Evolutionary conservation across 2,888 invertebrate genomes (phyloP).

Genomic region (Metopia argyrocephala): DNA sequence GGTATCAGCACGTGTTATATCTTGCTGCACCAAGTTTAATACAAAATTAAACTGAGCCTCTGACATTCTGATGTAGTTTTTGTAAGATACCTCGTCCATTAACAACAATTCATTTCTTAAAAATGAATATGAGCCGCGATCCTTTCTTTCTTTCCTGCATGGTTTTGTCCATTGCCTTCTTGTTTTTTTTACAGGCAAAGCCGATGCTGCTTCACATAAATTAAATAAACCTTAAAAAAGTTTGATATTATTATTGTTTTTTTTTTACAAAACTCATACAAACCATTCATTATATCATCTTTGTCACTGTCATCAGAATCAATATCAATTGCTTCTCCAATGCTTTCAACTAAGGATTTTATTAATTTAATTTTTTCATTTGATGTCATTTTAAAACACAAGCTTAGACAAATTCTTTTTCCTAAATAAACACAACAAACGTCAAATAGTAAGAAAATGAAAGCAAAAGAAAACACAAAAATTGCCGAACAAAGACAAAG

Average conservation of each 20-base stretch:
- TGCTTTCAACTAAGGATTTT: slow-evolving; percentile 5
- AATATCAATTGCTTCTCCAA: background rate
- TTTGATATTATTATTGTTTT: background rate
- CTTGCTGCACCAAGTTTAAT: background rate
- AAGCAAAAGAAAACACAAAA: no score
- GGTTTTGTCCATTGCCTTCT: no score
- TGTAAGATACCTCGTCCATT: no score
- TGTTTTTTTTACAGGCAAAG: no score
- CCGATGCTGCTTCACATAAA: background rate
- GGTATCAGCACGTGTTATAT: background rate
- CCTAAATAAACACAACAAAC: no score
- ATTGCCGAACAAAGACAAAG: no score
- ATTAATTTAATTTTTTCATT: slow-evolving; percentile 2
- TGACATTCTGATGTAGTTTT: background rate
- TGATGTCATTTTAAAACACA: no score
- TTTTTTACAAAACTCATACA: background rate
- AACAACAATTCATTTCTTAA: no score
- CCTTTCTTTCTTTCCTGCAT: no score
- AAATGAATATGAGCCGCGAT: no score
- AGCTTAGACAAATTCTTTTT: no score
- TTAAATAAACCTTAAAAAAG: background rate
- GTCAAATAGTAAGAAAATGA: no score
- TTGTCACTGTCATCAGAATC: slow-evolving; percentile 23
- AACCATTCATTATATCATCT: slow-evolving; percentile 6
- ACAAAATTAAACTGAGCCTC: background rate